Base-by-base conservation (phyloP, 2,888 invertebrate genomes). In the Acanthoscelides obtectus region DNA sequence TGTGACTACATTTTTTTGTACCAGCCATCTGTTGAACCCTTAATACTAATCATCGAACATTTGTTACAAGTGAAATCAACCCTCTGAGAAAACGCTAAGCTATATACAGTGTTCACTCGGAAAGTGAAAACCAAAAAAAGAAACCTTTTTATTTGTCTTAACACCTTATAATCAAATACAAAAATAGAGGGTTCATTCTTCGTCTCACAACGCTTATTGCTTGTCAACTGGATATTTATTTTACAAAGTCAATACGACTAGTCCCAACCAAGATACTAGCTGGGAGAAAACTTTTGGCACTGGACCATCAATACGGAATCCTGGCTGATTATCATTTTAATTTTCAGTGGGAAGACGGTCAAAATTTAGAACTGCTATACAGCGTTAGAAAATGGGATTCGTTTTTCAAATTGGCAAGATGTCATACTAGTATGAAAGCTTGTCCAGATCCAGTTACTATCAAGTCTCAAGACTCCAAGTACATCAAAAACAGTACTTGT, bases 171-270 rank as follows among this genome's bases (percentile, higher is more conserved):
- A 84, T 85, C 82, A 83, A 83, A 84, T 86, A 86, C 84, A 86
- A 86, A 86, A 86, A 86, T 86, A 86, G 86, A 86, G 86, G 86
- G 86, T 86, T 84, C 83, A 83, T 84, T 84, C 83, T 85, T 45
- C 45, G 83, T 84, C 83, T 85, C 84, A 85, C 84, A 85, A 85
- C 84, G 83, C 84, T 86, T 86, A 86, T 86, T 86, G 86, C 86
- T 86, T 79, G 84, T 84, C 84, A 84, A 83, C 81, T 83, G 83
- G 81, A 81, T 83, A 82, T 74, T 79, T 82, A 81, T 83, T 80
- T 72, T 79, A 80, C 79, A 83, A 79, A 81, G 76, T 81, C 82
- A 82, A 80, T 65, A 73, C 66, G 22, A 64, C 27, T 65, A 66
- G 71, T 71, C 72, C 63, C 64, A 69, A 67, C 72, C 67, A 72